phyloP scores from a whole-genome alignment of 2,113 vertebrate genomes.

The Callaeas wilsoni region DNA sequence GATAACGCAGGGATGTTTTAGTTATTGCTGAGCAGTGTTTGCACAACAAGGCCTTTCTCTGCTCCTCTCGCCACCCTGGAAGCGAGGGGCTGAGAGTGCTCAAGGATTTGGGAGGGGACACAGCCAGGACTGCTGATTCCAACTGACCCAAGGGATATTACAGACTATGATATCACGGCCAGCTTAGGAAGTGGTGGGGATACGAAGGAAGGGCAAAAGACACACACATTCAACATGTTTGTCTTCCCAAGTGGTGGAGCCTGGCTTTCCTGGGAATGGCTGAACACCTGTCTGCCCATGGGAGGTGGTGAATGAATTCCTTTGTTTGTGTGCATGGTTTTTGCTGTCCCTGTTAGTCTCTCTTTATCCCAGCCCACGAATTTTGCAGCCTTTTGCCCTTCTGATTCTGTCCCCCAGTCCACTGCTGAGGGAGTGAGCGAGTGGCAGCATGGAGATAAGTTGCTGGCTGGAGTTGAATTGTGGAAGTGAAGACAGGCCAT shows the following conservation, averaged over 20 bases:
- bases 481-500: background rate
- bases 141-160: background rate
- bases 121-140: background rate
- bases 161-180: background rate
- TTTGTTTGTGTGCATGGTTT: background rate
- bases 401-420: background rate
- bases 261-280: background rate
- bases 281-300: background rate
- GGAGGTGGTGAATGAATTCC: background rate
- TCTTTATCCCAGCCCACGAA: background rate
- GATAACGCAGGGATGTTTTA: background rate
- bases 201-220: background rate
- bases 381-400: background rate
- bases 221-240: background rate
- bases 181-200: background rate
- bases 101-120: background rate
- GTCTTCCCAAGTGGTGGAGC: background rate
- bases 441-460: background rate
- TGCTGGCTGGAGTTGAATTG: background rate
- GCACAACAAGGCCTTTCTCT: background rate
- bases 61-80: background rate
- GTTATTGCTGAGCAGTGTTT: background rate
- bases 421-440: background rate
- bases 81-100: fast-evolving
- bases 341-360: background rate